Evolutionary conservation across 2,888 invertebrate genomes (phyloP), one percentile per base, ranked within the genome.

Genomic region (Cheilosia grossa): DNA sequence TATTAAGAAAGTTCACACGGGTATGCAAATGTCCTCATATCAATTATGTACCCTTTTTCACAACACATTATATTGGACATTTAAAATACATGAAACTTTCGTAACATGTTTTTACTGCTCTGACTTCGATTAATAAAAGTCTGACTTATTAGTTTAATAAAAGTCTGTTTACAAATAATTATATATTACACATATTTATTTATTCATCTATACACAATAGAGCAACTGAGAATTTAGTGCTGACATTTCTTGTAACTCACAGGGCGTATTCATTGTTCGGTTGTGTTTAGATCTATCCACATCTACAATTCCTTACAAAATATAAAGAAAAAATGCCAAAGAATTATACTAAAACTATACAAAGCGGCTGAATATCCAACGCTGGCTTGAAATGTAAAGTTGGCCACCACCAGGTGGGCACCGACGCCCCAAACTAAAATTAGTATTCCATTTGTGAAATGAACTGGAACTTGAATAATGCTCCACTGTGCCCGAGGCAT

Each of bases 401-500:
- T 87, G n/a, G 88, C 89, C 21, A 91, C 91, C 53, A 91, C 87
- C 87, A 90, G 88, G 75, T 92, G 92, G 47, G 91, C 91, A 21
- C 91, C 87, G 19, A 89, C 87, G 40, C 91, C 91, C 91, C 91
- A 92, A 3, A 91, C 73, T 40, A 92, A 88, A 70, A 92, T 90
- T 33, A 92, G 86, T 2, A 91, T 80, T 19, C 91, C 91, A 75
- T 91, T 92, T n/a, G 91, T 91, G 21, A 91, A 90, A 85, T 91
- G 90, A 6, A 92, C 89, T 0, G 91, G 91, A 59, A 89, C 89
- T 10, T 90, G 90, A 9, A 92, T 91, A 33, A 90, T 89, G 9
- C 87, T 90, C 91, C 92, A 92, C 61, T 92, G 90, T 33, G 91
- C 89, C 1, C 90, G 89, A 19, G 91, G 89, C 90, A 91, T 91